Evolutionary conservation across 2,888 invertebrate species (phyloP), one percentile per base, ranked within the genome.

Genomic region (Diaprepes abbreviatus): DNA sequence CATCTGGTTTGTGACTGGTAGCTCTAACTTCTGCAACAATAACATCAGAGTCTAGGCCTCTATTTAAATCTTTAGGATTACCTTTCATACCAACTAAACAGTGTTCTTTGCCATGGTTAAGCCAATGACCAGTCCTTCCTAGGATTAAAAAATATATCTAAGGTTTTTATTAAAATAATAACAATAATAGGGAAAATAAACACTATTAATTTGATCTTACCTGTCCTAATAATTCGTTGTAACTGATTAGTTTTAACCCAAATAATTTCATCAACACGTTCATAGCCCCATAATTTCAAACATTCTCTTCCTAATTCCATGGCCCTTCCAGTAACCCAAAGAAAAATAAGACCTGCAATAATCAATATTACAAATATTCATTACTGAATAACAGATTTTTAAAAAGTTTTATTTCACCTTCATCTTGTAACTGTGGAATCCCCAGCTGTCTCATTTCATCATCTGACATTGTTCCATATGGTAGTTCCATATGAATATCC

Each of bases 201-300:
- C n/a, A n/a, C n/a, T n/a, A n/a, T n/a, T n/a, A n/a, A n/a, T n/a
- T n/a, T n/a, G n/a, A n/a, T n/a, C 36, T 43, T 58, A 0, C 98
- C 98, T 0, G 98, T 98, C 28, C 98, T 88, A 78, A 98, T 98
- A 78, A 98, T 98, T 69, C 98, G 86, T 83, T 98, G 98, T 70
- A 98, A 85, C 82, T 98, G 98, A 85, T 98, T 98, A 0, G 98
- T 98, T 86, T 98, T 98, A 62, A 98, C 98, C 98, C 98, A 98
- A 78, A 98, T 98, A 38, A 98, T 89, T 83, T 98, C 98, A 82
- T 98, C 98, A 1, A 97, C 95, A 52, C 97, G 88, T 80, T 96
- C 95, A 81, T 98, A 98, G 7, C 98, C 98, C 98, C 98, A 98
- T 9, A 97, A 85, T 79, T 96, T 94, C 10, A 98, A 88, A 79